Evolutionary conservation across 1,140 invertebrate genomes (phyloP), one percentile per base, ranked within the genome.

Genomic region (Drosophila subpulchrella): DNA sequence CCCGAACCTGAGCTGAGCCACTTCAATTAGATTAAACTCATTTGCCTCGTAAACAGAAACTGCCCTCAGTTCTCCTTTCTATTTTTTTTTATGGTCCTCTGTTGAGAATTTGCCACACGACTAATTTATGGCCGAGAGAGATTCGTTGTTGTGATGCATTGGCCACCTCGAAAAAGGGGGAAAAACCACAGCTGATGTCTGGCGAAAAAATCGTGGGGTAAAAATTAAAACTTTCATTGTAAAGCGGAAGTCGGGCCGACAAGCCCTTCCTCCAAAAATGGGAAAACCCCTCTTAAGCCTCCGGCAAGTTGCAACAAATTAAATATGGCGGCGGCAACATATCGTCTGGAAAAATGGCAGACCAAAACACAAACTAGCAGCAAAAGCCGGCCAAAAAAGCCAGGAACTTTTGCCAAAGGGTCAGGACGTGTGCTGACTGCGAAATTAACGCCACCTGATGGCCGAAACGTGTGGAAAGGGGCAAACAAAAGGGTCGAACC

Each of bases 321-420:
- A 86, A 86, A 86, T 88, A 86, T 86, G 82, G 83, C 82, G 63
- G 67, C 67, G 83, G 82, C 78, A 86, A 83, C 82, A 86, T 79
- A 82, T 86, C 83, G 82, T 88, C 82, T 88, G 82, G 83, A 86
- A 86, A 86, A 86, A 86, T 73, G 83, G 82, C 78, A 82, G 82
- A 85, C 78, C 78, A 86, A 78, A 86, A 78, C 75, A 86, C 58
- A 85, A 81, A 85, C 83, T 85, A 78, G 51, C 74, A 77, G 27
- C 74, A 75, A 41, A 50, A 42, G 34, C 46, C 39, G 30, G 6
- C 36, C 70, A 34, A 61, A 44, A 62, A 76, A 36, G 44, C 39
- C 60, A 65, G 66, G 56, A 50, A 81, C 58, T 88, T 86, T 75
- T 34, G 65, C 58, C 63, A 70, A 62, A 88, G 83, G 82, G 79